Percentiles rank a stretch among this genome's conserved stretches.
These are phyloP conservation scores for Hirundichthys speculiger DNA, from an alignment of 2,113 vertebrate species.

Conservation along the genomic window DNA sequence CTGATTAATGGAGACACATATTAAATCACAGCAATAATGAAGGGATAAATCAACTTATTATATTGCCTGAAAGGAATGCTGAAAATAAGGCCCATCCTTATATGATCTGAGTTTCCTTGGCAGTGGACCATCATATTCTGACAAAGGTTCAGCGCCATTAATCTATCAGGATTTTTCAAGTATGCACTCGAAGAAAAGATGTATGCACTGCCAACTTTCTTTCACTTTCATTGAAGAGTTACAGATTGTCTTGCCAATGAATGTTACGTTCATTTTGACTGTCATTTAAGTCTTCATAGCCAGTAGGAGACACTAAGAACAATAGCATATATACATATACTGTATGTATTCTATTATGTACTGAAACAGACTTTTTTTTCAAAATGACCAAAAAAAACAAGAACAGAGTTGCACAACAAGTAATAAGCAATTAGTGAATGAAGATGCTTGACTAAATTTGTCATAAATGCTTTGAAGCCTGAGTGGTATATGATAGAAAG, in stretches of 20 bases:
- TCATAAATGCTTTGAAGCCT: neutral
- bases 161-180: slow-evolving; percentile 55
- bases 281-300: neutral
- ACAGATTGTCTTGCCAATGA: slow-evolving; percentile 16
- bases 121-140: slow-evolving; percentile 66
- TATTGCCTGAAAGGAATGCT: slow-evolving; percentile 42
- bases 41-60: slow-evolving; percentile 47
- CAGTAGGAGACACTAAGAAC: neutral
- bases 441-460: slow-evolving; percentile 1
- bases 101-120: slow-evolving; percentile 35
- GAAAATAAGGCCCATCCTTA: slow-evolving; percentile 53
- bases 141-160: slow-evolving; percentile 48
- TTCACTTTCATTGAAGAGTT: slow-evolving; percentile 8
- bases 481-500: slow-evolving; percentile 22
- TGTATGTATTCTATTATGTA: no score
- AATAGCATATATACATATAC: no score
- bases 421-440: slow-evolving; percentile 14
- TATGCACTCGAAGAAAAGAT: slow-evolving; percentile 35
- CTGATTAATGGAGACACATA: slow-evolving; percentile 50
- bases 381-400: slow-evolving; percentile 23
- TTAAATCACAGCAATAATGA: slow-evolving; percentile 26
- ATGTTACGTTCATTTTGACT: slow-evolving; percentile 9
- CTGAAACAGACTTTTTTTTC: no score
- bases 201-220: slow-evolving; percentile 34
- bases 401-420: slow-evolving; percentile 19